Evolutionary conservation across 2,797 vertebrate genomes (phyloP), one percentile per base, ranked within the genome.

Genomic region (Pseudochirops corinnae): DNA sequence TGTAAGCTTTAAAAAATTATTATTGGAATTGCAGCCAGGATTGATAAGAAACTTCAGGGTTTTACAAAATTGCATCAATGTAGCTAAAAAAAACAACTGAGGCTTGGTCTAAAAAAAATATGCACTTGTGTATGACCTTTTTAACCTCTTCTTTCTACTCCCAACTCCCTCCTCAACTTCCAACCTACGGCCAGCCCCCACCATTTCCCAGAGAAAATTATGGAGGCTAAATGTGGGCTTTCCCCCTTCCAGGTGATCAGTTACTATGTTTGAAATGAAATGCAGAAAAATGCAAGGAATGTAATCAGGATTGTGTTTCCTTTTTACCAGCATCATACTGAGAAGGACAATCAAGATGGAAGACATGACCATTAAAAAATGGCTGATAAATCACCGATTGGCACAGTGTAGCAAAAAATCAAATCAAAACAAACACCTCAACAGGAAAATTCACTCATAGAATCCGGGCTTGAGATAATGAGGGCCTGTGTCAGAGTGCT

Each of bases 341-440:
- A 53, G 11, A 82, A 95, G 95, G 92, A 98, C 94, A 94, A 87
- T n/a, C 92, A 96, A 96, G 95, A 97, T 93, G 95, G 96, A 97
- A 94, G 96, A 96, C 92, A 98, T 46, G 92, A 97, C 98, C 95
- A 97, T 96, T 96, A 96, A 96, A 92, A 82, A 97, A 57, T 98
- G 97, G 97, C 97, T 98, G 93, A 97, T 98, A 57, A 98, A 97
- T 98, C 91, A 98, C 97, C 97, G 97, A 98, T 97, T 98, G 97
- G 97, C 98, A 97, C 96, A 93, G 96, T 57, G 92, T 95, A 46
- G 97, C 97, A 97, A 97, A 96, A 97, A 97, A 26, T 26, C 33
- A 67, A 67, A n/a, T 4, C 55, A 55, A 62, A 62, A 56, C 56
- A 67, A 67, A 16, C 4, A 53, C 56, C 56, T 18, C 56, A 67